A percentile compares a stretch with the other conserved stretches of the same genome.
These are phyloP conservation scores for Danio kyathit DNA, from an alignment of 2,797 vertebrate species.

Conservation along the genomic window DNA sequence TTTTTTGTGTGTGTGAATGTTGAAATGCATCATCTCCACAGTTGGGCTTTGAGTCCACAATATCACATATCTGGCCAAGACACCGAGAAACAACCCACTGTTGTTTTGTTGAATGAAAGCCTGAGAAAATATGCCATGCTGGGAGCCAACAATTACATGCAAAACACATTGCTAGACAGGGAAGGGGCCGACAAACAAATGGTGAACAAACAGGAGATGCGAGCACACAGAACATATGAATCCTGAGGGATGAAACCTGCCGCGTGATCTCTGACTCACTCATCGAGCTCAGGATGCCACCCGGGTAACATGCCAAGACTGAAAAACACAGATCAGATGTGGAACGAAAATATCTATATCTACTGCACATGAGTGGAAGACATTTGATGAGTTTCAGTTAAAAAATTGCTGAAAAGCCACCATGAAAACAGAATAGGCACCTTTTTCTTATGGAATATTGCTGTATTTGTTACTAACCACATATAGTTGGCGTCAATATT, in stretches of 20 bases:
- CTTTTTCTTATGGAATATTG: too few species aligned
- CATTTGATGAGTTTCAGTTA: not conserved
- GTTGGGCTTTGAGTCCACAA: conserved; percentile 9
- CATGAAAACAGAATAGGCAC: too few species aligned
- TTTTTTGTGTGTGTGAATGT: not conserved
- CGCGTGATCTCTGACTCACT: conserved; percentile 63
- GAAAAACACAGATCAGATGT: conserved; percentile 1
- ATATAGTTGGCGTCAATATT: too few species aligned
- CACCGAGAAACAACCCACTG: conserved; percentile 26
- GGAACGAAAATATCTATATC: not conserved
- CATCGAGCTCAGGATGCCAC: conserved; percentile 5
- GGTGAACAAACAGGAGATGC: conserved; percentile 52
- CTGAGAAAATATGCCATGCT: conserved; percentile 49
- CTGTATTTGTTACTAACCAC: too few species aligned
- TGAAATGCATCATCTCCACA: conserved; percentile 12
- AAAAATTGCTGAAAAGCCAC: not conserved
- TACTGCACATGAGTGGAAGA: not conserved
- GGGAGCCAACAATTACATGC: conserved; percentile 57
- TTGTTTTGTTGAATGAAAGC: conserved; percentile 59
- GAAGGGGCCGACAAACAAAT: conserved; percentile 56
- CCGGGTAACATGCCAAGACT: conserved; percentile 32
- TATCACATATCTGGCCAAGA: conserved; percentile 36
- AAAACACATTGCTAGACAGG: conserved; percentile 59
- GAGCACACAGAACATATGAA: conserved; percentile 64
- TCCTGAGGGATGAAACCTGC: conserved; percentile 67